Evolutionary conservation across 2,113 vertebrate species (phyloP), one percentile per base, ranked within the genome.

Genomic region (Sphaerodactylus townsendi): DNA sequence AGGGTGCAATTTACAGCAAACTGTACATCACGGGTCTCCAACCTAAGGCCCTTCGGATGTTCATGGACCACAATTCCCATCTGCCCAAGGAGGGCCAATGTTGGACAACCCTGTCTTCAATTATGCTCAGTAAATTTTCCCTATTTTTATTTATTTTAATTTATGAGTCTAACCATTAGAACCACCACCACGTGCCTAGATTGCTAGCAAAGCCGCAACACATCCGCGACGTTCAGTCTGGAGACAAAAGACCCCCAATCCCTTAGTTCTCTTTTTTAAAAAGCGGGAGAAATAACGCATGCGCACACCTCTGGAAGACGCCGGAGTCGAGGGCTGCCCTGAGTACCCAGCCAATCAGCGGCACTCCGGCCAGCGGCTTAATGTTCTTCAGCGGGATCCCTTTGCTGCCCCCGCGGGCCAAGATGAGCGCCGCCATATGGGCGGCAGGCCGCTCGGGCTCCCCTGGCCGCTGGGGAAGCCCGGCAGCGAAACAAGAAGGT

Each of bases 331-430:
- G 9, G 10, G 97, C 97, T 8, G 97, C 97, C 66, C 97, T 94
- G 89, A 98, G 91, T 25, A 97, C 97, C 97, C 97, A 98, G 77
- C 95, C 97, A 82, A 98, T 95, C 68, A 98, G 97, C 66, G 97
- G 97, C 19, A 97, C 94, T 4, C 97, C 97, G 2, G 96, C 96
- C 91, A 98, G 92, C 84, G 87, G 93, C 92, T 97, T 97, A 88
- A 98, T 98, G 92, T 98, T 98, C 93, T 98, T 98, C 91, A 97
- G 94, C 2, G 96, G 97, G 84, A 98, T 98, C 1, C 97, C 97
- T 89, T 98, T 98, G 91, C 97, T 98, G 86, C 97, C 97, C 59
- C 97, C 97, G 11, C 97, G 95, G n/a, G 97, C 97, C 83, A 98
- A 89, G 25, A 98, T 92, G 69, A 98, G 82, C 1, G 97, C 97